Conservation (phyloP, 1,140 invertebrate genomes). For the Parasteatoda tepidariorum region DNA sequence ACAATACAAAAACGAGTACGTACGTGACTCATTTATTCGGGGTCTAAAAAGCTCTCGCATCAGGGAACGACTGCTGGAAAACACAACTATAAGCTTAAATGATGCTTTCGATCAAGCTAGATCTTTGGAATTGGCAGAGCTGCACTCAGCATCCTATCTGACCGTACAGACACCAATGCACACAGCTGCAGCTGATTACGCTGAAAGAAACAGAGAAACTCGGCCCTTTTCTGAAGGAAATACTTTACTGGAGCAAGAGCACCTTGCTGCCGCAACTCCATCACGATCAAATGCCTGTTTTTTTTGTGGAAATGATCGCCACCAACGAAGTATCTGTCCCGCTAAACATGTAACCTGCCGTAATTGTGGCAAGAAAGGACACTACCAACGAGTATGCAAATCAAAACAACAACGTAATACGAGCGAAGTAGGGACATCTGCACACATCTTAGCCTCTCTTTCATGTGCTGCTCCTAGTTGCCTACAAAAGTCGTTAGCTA, state of each 20-base stretch:
- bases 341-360: slow-evolving; percentile 1
- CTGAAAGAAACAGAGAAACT: too few relatives aligned
- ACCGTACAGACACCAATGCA: not conserved
- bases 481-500: not conserved
- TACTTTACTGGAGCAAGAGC: too few relatives aligned
- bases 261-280: not conserved
- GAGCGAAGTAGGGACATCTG: not conserved
- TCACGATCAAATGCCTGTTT: not conserved
- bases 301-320: slow-evolving; percentile 6
- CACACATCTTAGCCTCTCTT: not conserved
- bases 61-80: slow-evolving; percentile 43
- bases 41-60: slow-evolving; percentile 34
- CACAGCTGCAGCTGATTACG: not conserved
- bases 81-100: slow-evolving; percentile 26
- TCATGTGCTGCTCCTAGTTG: not conserved
- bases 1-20: slow-evolving; percentile 47
- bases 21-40: slow-evolving; percentile 56
- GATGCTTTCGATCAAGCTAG: slow-evolving; percentile 44
- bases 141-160: slow-evolving; percentile 8
- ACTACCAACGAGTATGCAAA: slow-evolving; percentile 12
- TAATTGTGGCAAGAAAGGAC: slow-evolving; percentile 5
- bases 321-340: not conserved
- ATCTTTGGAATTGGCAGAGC: slow-evolving; percentile 28
- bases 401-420: too few relatives aligned
- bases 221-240: too few relatives aligned